phyloP scores from a whole-genome alignment of 2,113 vertebrate genomes.

The Sinocyclocheilus anshuiensis region DNA sequence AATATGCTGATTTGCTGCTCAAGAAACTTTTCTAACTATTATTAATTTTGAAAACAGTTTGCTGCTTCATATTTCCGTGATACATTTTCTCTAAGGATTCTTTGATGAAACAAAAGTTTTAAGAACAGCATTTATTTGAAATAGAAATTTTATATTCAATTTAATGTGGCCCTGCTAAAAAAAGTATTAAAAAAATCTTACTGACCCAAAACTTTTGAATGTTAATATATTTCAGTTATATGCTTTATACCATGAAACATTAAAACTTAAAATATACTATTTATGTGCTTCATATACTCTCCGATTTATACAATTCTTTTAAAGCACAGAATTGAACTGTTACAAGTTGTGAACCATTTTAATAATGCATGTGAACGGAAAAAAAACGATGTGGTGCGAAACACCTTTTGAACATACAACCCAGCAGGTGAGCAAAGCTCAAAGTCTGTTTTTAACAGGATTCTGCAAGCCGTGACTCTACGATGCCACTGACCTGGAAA shows the following conservation, averaged over 20 bases:
- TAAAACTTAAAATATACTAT: not conserved
- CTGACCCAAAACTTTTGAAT: not conserved
- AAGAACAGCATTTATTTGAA: no score
- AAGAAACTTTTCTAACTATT: no score
- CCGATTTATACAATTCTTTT: not conserved
- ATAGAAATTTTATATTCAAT: no score
- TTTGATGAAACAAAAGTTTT: no score
- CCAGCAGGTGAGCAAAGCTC: slow-evolving; percentile 21
- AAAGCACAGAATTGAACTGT: not conserved
- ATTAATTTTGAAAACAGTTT: no score
- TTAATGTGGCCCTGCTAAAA: not conserved
- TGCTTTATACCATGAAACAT: not conserved
- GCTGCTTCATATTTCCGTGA: no score
- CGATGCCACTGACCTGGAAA: slow-evolving; percentile 12
- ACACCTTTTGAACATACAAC: not conserved
- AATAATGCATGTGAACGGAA: not conserved
- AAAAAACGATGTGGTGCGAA: not conserved
- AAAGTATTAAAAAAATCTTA: not conserved
- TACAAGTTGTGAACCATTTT: not conserved
- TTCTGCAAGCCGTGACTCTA: not conserved
- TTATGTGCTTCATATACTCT: not conserved
- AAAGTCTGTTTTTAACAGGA: slow-evolving; percentile 11
- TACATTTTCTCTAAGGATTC: no score
- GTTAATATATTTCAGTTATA: not conserved
- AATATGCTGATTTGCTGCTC: no score